phyloP scores from a whole-genome alignment of 2,797 vertebrate species.

The Aerospiza tachiro region DNA sequence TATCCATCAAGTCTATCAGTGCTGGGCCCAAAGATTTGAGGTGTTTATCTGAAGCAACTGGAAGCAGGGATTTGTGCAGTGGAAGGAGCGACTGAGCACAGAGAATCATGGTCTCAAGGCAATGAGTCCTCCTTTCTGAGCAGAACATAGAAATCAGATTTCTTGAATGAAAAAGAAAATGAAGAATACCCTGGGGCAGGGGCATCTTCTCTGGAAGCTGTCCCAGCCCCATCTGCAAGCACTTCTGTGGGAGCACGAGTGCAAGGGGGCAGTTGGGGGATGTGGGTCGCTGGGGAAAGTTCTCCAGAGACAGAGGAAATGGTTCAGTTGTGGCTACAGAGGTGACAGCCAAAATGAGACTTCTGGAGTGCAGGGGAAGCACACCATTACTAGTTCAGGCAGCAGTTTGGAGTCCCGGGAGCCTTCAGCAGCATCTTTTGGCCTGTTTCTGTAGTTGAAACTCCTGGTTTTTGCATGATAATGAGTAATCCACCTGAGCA shows the following conservation, averaged over 20 bases:
- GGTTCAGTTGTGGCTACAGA: not conserved
- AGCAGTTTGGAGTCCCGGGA: not conserved
- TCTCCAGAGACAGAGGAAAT: not conserved
- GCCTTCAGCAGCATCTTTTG: not conserved
- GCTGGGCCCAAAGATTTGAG: not conserved
- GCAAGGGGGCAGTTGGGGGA: not conserved
- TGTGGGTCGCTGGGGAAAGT: not conserved
- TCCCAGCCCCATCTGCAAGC: not conserved
- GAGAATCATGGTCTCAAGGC: fast-evolving
- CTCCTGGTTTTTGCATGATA: not conserved
- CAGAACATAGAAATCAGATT: not conserved
- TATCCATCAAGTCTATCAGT: not conserved
- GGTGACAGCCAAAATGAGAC: not conserved
- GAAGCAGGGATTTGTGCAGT: not conserved
- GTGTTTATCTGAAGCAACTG: not conserved
- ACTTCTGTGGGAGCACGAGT: not conserved
- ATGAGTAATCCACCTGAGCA: not conserved
- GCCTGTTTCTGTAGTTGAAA: not conserved
- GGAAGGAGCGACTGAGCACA: too few relatives aligned
- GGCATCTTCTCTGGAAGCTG: not conserved
- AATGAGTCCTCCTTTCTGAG: not conserved
- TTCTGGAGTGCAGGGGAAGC: not conserved
- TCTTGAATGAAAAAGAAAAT: not conserved
- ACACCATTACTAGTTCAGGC: not conserved
- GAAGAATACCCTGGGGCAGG: not conserved